Conservation (phyloP, 2,888 invertebrate species). For the Doris montereyensis region DNA sequence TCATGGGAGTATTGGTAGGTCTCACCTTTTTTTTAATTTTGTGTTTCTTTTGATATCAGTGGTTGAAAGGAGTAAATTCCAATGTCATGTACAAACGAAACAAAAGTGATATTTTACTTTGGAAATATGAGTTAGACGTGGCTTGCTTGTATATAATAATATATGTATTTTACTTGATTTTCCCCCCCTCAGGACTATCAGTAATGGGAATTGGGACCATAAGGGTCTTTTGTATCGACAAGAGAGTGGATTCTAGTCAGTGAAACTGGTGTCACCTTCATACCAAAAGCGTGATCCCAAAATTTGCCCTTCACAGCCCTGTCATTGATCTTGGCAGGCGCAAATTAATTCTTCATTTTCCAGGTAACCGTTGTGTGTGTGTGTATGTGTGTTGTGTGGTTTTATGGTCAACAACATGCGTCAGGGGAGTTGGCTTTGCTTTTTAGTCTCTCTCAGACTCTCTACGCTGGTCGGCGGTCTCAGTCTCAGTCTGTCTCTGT, state of each 20-base stretch:
- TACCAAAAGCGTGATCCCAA: conserved; percentile 88
- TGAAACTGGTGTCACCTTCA: conserved; percentile 85
- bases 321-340: conserved; percentile 78
- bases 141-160: too few species aligned
- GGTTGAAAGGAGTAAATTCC: too few species aligned
- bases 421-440: background rate
- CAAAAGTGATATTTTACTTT: too few species aligned
- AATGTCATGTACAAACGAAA: too few species aligned
- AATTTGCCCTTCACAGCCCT: conserved; percentile 86
- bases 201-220: conserved; percentile 82
- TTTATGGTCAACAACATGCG: background rate
- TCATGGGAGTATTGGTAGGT: too few species aligned
- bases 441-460: conserved; percentile 3
- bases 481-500: background rate
- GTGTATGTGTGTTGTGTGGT: too few species aligned
- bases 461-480: background rate
- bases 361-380: conserved; percentile 59
- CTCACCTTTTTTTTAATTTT: too few species aligned
- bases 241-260: conserved; percentile 94
- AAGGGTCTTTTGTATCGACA: conserved; percentile 90
- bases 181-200: conserved; percentile 75
- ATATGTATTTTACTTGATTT: too few species aligned
- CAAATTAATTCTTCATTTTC: conserved; percentile 59
- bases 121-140: too few species aligned
- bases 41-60: too few species aligned